A percentile compares a stretch with the other conserved stretches of the same genome.
Conservation (phyloP, 2,888 invertebrate species). For the Amphimallon solstitiale region DNA sequence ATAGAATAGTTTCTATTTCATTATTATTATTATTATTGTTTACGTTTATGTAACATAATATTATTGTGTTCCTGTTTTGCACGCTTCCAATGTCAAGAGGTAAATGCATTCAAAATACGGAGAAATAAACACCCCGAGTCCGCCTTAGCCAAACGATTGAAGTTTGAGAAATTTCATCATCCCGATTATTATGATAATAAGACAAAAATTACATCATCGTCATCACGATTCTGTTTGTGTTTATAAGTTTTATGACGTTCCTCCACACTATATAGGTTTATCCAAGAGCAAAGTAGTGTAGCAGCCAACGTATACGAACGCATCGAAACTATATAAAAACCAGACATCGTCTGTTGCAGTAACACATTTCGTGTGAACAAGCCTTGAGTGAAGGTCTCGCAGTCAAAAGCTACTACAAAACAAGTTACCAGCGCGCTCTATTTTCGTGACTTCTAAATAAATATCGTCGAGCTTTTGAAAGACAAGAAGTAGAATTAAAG, state of each 20-base stretch:
- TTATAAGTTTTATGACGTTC: not conserved
- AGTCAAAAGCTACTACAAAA: constrained; percentile 5
- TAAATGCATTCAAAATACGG: too few relatives aligned
- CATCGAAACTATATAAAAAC: too few relatives aligned
- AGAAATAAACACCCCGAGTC: not conserved
- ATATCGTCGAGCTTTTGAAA: constrained; percentile 6
- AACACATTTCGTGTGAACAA: constrained; percentile 30
- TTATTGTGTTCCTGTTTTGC: not conserved
- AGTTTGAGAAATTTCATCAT: constrained; percentile 32
- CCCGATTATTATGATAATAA: constrained; percentile 26
- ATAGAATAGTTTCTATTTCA: too few relatives aligned
- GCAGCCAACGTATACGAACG: constrained; percentile 4
- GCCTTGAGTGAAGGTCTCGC: constrained; percentile 33
- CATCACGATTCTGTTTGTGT: not conserved
- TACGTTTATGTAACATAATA: too few relatives aligned
- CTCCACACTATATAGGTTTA: too few relatives aligned
- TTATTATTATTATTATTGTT: too few relatives aligned
- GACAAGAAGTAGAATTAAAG: too few relatives aligned
- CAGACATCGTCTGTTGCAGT: constrained; percentile 7
- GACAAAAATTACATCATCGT: constrained; percentile 36
- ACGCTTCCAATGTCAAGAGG: too few relatives aligned
- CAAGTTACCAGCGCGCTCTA: constrained; percentile 1
- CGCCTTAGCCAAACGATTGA: not conserved
- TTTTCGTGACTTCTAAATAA: not conserved
- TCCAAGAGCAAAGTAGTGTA: too few relatives aligned